phyloP scores from a whole-genome alignment of 2,888 invertebrate species.

The Thelaira solivaga region DNA sequence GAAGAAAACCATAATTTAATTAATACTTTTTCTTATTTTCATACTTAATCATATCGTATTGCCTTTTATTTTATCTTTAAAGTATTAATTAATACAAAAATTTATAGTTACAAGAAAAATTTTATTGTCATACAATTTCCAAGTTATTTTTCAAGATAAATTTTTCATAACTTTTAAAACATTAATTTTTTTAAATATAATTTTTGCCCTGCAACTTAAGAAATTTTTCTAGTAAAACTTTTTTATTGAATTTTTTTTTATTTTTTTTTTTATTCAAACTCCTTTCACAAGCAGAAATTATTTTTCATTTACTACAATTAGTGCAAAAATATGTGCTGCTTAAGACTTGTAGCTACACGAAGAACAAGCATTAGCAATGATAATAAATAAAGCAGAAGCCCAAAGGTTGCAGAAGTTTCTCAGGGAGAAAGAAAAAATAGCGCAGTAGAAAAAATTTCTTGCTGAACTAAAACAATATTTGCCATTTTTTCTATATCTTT shows the following conservation, averaged over 20 bases:
- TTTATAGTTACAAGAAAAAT: neutral
- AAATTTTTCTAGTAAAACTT: conserved; percentile 34
- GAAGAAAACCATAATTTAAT: too few relatives aligned
- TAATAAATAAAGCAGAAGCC: conserved; percentile 20
- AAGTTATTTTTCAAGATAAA: neutral
- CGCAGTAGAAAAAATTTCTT: conserved; percentile 8
- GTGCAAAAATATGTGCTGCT: conserved; percentile 56
- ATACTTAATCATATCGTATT: neutral
- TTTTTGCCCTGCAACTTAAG: neutral
- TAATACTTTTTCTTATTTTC: neutral
- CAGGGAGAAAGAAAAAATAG: conserved; percentile 4
- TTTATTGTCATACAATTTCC: conserved; percentile 24
- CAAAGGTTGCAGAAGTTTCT: conserved; percentile 30
- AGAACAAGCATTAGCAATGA: conserved; percentile 18
- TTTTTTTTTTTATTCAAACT: neutral
- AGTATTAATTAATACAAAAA: conserved; percentile 42
- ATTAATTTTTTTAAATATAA: conserved; percentile 11
- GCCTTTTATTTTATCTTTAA: conserved; percentile 9
- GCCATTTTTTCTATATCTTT: neutral
- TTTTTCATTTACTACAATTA: conserved; percentile 62
- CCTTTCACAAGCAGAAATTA: conserved; percentile 55
- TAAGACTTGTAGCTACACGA: conserved; percentile 23
- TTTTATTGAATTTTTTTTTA: neutral
- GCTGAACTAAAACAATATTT: conserved; percentile 46
- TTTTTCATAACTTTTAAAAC: conserved; percentile 23